phyloP scores from a whole-genome alignment of 1,140 invertebrate species.

The Tribolium castaneum region DNA sequence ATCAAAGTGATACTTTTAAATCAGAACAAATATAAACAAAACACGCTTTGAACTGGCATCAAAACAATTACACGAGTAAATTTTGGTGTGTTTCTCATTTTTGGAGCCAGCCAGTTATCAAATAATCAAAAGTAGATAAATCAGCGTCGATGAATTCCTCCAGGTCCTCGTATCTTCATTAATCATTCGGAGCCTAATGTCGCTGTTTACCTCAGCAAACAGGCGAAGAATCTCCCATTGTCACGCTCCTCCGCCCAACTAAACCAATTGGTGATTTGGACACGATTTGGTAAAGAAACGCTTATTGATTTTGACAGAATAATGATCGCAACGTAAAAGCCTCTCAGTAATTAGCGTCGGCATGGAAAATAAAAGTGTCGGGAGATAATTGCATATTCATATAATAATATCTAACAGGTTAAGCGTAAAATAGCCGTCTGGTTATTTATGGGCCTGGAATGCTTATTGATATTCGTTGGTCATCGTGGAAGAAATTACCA shows the following conservation, averaged over 20 bases:
- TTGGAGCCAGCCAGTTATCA: background rate
- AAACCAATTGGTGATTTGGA: background rate
- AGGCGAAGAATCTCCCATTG: background rate
- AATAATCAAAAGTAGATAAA: slow-evolving; percentile 21
- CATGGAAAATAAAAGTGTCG: background rate
- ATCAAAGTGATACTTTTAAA: no score
- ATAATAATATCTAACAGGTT: slow-evolving; percentile 29
- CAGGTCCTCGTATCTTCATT: background rate
- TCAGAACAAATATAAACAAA: no score
- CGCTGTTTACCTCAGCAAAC: slow-evolving; percentile 2
- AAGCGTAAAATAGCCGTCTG: background rate
- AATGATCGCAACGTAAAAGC: background rate
- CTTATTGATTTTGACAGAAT: slow-evolving; percentile 20
- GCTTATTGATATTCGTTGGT: slow-evolving; percentile 10
- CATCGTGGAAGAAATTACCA: slow-evolving; percentile 5
- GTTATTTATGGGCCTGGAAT: slow-evolving; percentile 8
- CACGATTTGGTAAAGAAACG: slow-evolving; percentile 2
- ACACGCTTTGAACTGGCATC: no score
- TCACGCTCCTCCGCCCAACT: background rate
- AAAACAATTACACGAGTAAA: background rate
- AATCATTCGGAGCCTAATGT: slow-evolving; percentile 3
- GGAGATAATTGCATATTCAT: slow-evolving; percentile 13
- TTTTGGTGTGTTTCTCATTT: background rate
- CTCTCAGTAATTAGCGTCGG: slow-evolving; percentile 13
- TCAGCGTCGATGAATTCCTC: background rate